Evolutionary conservation across 2,797 vertebrate species (phyloP).

Genomic region (Vespertilio murinus): DNA sequence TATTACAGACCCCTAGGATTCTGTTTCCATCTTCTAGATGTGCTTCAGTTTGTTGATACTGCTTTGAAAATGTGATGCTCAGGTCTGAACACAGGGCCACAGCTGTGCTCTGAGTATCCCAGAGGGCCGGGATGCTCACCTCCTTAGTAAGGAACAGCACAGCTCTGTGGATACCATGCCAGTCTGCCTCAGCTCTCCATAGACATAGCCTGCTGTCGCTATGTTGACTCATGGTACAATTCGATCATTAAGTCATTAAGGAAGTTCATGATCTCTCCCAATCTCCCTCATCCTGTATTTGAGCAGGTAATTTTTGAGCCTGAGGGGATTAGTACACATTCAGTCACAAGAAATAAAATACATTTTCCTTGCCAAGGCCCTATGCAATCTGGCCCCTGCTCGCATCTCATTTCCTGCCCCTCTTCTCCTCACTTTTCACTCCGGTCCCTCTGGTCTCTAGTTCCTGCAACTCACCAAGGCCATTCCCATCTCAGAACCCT

Average conservation of each 20-base stretch:
- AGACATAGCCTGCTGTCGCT: neutral
- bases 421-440: neutral
- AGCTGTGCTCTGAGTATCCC: neutral
- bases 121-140: neutral
- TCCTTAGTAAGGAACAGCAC: neutral
- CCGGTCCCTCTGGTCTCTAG: neutral
- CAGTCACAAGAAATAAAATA: neutral
- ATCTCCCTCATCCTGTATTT: neutral
- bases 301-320: neutral
- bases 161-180: neutral
- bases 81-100: neutral
- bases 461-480: neutral
- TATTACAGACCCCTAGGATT: neutral
- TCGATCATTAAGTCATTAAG: neutral
- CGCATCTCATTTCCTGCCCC: neutral
- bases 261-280: neutral
- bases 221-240: neutral
- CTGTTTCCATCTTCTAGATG: neutral
- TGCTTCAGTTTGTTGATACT: neutral
- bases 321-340: neutral
- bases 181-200: neutral
- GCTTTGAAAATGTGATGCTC: neutral
- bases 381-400: neutral
- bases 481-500: neutral
- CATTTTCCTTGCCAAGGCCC: neutral